These are phyloP conservation scores for Pecten maximus DNA, from an alignment of 2,888 invertebrate species.

Conservation along the genomic window DNA sequence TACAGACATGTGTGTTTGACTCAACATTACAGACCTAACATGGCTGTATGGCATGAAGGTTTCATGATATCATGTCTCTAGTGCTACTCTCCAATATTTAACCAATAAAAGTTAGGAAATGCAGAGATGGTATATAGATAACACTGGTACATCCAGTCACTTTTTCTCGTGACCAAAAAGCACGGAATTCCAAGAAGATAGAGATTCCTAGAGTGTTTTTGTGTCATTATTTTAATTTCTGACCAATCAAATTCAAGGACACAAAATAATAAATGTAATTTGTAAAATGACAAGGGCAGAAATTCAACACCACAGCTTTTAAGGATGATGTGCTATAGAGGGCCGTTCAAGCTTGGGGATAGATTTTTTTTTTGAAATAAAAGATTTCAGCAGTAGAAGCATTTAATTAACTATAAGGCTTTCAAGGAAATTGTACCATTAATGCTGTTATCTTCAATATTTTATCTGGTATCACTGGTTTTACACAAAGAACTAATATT, in stretches of 20 bases:
- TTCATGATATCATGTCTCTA: neutral
- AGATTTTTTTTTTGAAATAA: neutral
- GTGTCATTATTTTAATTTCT: neutral
- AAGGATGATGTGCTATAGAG: neutral
- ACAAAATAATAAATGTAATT: neutral
- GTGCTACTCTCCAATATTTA: neutral
- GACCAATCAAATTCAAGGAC: slow-evolving; percentile 33
- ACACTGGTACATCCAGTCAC: too few relatives aligned
- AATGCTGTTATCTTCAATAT: neutral
- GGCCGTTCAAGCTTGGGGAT: neutral
- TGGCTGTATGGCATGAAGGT: neutral
- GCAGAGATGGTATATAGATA: neutral
- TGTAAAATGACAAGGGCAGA: slow-evolving; percentile 26
- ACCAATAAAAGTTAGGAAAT: neutral
- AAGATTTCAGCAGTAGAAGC: neutral
- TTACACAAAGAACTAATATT: neutral
- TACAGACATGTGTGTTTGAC: neutral
- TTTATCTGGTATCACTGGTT: neutral
- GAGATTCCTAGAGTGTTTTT: neutral
- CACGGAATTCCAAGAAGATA: neutral
- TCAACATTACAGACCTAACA: neutral
- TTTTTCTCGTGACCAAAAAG: neutral
- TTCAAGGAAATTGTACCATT: slow-evolving; percentile 2
- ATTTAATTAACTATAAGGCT: slow-evolving; percentile 26
- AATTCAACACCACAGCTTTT: neutral